Conservation (phyloP, 1,140 invertebrate genomes). For the Aphaenogaster floridana region DNA sequence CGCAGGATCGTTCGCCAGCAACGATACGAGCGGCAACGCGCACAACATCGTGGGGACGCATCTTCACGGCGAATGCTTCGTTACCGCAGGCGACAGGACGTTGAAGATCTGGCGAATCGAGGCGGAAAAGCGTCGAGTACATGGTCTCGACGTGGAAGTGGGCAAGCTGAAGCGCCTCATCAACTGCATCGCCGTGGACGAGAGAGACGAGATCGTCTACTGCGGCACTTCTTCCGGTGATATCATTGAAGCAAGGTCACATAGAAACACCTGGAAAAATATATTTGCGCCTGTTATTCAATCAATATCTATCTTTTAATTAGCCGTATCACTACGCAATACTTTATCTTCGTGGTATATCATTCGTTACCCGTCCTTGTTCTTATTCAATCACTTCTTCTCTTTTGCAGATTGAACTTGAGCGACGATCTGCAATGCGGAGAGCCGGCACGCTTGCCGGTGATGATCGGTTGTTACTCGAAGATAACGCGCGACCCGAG, state of each 20-base stretch:
- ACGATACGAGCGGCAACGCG: slow-evolving; percentile 90
- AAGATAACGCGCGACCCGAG: slow-evolving; percentile 86
- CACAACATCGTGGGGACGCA: slow-evolving; percentile 88
- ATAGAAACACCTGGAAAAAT: slow-evolving; percentile 41
- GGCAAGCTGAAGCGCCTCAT: slow-evolving; percentile 91
- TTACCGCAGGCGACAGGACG: slow-evolving; percentile 92
- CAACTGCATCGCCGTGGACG: slow-evolving; percentile 89
- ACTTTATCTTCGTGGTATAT: slow-evolving; percentile 42
- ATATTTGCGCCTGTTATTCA: neutral
- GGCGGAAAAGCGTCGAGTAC: slow-evolving; percentile 89
- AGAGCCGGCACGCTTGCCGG: slow-evolving; percentile 86
- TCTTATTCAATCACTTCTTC: neutral
- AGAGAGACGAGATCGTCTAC: slow-evolving; percentile 91
- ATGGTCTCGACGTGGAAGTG: slow-evolving; percentile 91
- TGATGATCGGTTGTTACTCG: slow-evolving; percentile 91
- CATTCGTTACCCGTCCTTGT: neutral
- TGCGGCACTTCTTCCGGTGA: slow-evolving; percentile 95
- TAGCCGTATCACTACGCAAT: slow-evolving; percentile 81
- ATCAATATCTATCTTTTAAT: slow-evolving; percentile 83
- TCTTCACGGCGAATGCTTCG: slow-evolving; percentile 88
- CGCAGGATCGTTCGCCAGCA: slow-evolving; percentile 87
- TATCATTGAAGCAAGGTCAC: slow-evolving; percentile 87
- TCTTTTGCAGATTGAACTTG: slow-evolving; percentile 88
- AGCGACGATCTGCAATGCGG: slow-evolving; percentile 86
- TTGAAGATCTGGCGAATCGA: slow-evolving; percentile 93